A percentile compares a stretch with the other conserved stretches of the same genome.
Conservation (phyloP, 2,113 vertebrate species). For the Edolisoma coerulescens region DNA sequence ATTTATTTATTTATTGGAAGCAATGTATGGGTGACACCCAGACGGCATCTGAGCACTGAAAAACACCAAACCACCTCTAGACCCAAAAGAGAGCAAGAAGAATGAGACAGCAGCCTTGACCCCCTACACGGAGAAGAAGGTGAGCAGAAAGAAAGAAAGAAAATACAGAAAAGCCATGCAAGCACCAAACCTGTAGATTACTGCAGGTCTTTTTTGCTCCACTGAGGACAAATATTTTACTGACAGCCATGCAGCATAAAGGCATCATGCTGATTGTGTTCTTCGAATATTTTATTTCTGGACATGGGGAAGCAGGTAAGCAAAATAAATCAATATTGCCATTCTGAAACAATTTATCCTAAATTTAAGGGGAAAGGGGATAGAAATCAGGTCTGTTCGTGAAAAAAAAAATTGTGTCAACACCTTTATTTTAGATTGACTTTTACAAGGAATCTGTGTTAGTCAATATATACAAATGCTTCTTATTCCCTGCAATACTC, state of each 20-base stretch:
- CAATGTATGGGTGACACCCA: constrained; percentile 33
- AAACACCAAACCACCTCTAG: neutral
- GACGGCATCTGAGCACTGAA: constrained; percentile 14
- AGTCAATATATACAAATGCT: neutral
- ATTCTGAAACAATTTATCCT: neutral
- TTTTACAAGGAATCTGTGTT: neutral
- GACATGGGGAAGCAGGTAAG: constrained; percentile 66
- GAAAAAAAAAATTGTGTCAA: neutral
- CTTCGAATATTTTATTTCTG: constrained; percentile 61
- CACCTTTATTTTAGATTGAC: neutral
- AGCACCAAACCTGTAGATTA: constrained; percentile 38
- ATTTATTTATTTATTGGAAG: constrained; percentile 41
- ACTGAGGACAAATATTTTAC: constrained; percentile 31
- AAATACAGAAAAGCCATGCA: constrained; percentile 24
- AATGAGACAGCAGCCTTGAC: constrained; percentile 28
- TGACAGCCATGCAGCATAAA: constrained; percentile 61
- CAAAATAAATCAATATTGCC: constrained; percentile 4
- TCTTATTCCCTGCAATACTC: neutral
- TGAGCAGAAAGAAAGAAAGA: constrained; percentile 43
- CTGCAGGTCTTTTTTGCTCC: constrained; percentile 1
- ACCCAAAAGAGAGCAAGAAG: neutral
- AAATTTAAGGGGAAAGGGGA: neutral
- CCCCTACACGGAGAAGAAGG: constrained; percentile 23
- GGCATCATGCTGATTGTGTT: constrained; percentile 65
- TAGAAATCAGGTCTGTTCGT: neutral